Percentiles rank a stretch among this genome's conserved stretches.
phyloP scores from a whole-genome alignment of 2,888 invertebrate species.

The Clistopyga incitator region DNA sequence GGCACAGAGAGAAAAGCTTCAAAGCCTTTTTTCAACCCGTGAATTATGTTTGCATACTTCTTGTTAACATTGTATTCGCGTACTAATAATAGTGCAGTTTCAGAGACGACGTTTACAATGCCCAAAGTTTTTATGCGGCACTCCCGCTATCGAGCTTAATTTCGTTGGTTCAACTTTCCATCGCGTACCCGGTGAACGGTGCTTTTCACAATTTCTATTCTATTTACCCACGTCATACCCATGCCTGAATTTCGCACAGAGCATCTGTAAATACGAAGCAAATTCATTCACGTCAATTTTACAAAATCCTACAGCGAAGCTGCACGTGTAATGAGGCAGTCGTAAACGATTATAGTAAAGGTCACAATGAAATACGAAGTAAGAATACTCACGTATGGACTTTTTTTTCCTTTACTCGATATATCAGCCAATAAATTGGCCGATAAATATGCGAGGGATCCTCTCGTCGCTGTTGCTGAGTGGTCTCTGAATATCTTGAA shows the following conservation, averaged over 20 bases:
- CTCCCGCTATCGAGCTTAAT: slow-evolving; percentile 27
- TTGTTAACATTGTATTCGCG: slow-evolving; percentile 72
- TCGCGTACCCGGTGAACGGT: slow-evolving; percentile 34
- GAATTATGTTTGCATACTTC: slow-evolving; percentile 73
- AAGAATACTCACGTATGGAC: no score
- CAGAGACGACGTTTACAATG: slow-evolving; percentile 27
- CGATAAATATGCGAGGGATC: slow-evolving; percentile 54
- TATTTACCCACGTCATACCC: slow-evolving; percentile 20
- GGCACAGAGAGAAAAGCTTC: slow-evolving; percentile 40
- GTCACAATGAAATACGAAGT: no score
- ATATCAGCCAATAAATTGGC: no score
- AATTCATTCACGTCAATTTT: neutral
- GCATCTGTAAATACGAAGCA: neutral
- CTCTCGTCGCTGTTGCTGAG: slow-evolving; percentile 20
- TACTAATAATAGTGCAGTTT: slow-evolving; percentile 67
- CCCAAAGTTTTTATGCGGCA: slow-evolving; percentile 20
- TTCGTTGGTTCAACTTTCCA: slow-evolving; percentile 38
- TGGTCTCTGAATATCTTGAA: slow-evolving; percentile 22
- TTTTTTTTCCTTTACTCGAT: no score
- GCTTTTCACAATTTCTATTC: slow-evolving; percentile 43
- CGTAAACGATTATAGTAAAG: no score
- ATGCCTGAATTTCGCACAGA: slow-evolving; percentile 14
- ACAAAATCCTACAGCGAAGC: neutral
- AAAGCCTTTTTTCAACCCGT: slow-evolving; percentile 60
- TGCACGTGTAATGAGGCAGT: neutral